Base-by-base conservation (phyloP, 1,140 invertebrate genomes). In the Aleiodes sp. region DNA sequence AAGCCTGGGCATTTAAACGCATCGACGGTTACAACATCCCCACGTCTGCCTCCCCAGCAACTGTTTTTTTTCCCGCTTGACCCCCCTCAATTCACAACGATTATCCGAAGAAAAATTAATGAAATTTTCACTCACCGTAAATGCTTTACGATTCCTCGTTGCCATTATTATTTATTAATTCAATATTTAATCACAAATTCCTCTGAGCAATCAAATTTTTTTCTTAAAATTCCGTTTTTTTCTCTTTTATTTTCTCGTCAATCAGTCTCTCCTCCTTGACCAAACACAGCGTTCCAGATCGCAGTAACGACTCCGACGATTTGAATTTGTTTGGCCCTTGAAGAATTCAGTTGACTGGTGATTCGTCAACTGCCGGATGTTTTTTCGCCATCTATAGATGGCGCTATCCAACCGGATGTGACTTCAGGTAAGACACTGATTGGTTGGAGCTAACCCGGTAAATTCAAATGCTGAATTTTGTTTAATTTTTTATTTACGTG, bases 261-360 rank as follows among this genome's bases (percentile, higher is more conserved):
- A 41, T n/a, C 14, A 41, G 37, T 29, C 19, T 64, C 62, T 64
- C 28, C 29, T 29, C n/a, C 60, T n/a, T n/a, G n/a, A 19, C 41
- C 31, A 39, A 71, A 70, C 63, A 57, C 67, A 62, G 46, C 46
- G 46, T 52, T 52, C 19, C 26, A 16, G 64, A 21, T 70, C 65
- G 31, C 59, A 68, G 65, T 75, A 80, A 80, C 78, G 77, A 80
- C 76, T 78, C 59, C 14, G 68, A 29, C 74, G 73, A 74, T 81
- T 81, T 79, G 78, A 79, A 79, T 76, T 80, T 78, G 78, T 82
- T 82, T 81, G 73, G 65, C 8, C 56, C 65, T 46, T 24, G n/a
- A 2, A 6, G 10, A 52, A 10, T 24, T 8, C 16, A 52, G 46
- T 21, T 21, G 46, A 7, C 21, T 52, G 16, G 1, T 52, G 19